These are phyloP conservation scores for Rana temporaria DNA, from an alignment of 2,113 vertebrate genomes.

Conservation along the genomic window DNA sequence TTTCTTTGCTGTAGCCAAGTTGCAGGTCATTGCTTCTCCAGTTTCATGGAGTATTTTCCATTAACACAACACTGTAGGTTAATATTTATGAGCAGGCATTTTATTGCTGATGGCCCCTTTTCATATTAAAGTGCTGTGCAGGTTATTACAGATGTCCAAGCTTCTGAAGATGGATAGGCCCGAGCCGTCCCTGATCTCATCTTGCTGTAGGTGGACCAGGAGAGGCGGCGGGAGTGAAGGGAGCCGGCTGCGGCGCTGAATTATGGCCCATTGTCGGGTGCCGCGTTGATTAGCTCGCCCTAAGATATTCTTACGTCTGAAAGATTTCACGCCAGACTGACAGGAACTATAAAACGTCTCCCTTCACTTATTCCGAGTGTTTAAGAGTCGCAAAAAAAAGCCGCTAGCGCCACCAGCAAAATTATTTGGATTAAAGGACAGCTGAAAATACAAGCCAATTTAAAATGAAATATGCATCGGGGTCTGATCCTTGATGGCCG, in stretches of 20 bases:
- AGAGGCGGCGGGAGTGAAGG: neutral
- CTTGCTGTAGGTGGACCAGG: conserved; percentile 22
- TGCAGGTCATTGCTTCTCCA: neutral
- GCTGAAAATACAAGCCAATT: no score
- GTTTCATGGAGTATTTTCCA: neutral
- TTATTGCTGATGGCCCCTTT: neutral
- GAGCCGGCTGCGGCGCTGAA: neutral
- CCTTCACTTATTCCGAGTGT: neutral
- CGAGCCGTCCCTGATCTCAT: conserved; percentile 16
- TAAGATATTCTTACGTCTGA: conserved; percentile 15
- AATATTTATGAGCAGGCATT: conserved; percentile 37
- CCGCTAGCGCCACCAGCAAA: neutral
- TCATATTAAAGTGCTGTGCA: conserved; percentile 11
- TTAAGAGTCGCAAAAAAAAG: neutral
- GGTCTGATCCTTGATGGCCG: no score
- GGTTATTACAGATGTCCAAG: conserved; percentile 29
- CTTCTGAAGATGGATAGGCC: conserved; percentile 15
- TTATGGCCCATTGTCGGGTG: conserved; percentile 33
- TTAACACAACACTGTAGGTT: conserved; percentile 22
- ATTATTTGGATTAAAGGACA: neutral
- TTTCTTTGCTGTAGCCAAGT: neutral
- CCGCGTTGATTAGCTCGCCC: conserved; percentile 18
- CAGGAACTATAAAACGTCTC: neutral
- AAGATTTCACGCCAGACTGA: neutral
- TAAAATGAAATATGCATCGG: no score